phyloP scores from a whole-genome alignment of 92 coral and sea anemone species.

The Porites evermanni region DNA sequence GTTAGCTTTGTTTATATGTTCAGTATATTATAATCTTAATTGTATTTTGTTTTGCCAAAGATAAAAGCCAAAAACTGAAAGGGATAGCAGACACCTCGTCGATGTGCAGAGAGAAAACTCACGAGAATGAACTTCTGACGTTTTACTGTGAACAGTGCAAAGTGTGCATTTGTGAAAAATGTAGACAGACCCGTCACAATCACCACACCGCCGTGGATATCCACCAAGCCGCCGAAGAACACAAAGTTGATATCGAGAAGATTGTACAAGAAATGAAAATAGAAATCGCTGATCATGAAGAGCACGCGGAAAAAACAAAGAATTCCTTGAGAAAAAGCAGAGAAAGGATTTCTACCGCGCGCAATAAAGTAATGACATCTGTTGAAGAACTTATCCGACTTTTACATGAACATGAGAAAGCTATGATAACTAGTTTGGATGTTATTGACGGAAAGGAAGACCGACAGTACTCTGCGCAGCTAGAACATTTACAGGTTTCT shows the following conservation, averaged over 20 bases:
- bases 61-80: no score
- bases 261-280: neutral
- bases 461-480: neutral
- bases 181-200: neutral
- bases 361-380: neutral
- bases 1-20: no score
- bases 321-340: neutral
- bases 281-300: neutral
- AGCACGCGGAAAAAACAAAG: neutral
- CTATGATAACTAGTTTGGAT: neutral
- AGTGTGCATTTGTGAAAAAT: slow-evolving; percentile 9
- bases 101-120: no score
- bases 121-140: neutral
- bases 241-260: neutral
- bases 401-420: neutral
- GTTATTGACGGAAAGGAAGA: neutral
- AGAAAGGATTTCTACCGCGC: neutral
- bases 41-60: no score
- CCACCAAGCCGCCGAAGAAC: neutral
- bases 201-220: neutral
- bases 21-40: no score
- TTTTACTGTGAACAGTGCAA: slow-evolving; percentile 14
- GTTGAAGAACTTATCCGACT: neutral
- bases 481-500: neutral
- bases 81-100: no score